A percentile compares a stretch with the other conserved stretches of the same genome.
These are phyloP conservation scores for Diplogasteroides magnus DNA, from an alignment of 1,140 invertebrate genomes.

Conservation along the genomic window DNA sequence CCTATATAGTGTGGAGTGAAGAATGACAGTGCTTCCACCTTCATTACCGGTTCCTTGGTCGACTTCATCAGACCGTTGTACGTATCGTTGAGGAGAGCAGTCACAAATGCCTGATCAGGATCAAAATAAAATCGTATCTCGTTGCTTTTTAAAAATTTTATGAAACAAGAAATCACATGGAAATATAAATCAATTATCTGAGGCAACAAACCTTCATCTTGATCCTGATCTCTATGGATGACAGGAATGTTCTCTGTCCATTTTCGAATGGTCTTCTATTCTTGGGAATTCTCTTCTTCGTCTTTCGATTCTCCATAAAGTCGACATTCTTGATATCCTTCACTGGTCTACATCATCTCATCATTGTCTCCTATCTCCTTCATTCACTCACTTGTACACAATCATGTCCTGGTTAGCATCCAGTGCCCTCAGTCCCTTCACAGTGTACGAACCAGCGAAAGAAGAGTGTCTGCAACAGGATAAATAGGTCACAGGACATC, in stretches of 20 bases:
- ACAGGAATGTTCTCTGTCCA: conserved; percentile 1
- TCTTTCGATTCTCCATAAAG: conserved; percentile 23
- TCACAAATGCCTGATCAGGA: not conserved
- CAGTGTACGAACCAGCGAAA: not conserved
- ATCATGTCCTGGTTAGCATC: not conserved
- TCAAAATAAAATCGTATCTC: not conserved
- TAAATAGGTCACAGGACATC: not conserved
- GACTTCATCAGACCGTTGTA: conserved; percentile 22
- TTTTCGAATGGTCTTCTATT: conserved; percentile 21
- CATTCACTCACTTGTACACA: conserved; percentile 9
- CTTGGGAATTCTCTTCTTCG: conserved; percentile 13
- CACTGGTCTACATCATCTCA: conserved; percentile 23
- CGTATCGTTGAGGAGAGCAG: conserved; percentile 10
- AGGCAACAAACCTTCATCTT: not conserved
- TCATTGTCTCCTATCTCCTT: too few relatives aligned
- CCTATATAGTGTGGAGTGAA: conserved; percentile 8
- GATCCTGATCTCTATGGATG: conserved; percentile 12
- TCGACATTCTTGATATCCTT: conserved; percentile 12
- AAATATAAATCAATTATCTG: not conserved
- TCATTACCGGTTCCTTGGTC: conserved; percentile 6
- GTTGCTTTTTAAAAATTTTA: not conserved
- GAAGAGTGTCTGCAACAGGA: not conserved
- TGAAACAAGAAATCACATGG: not conserved
- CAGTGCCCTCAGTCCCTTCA: not conserved
- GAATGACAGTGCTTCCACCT: not conserved